These are phyloP conservation scores for Lepidostoma basale DNA, from an alignment of 1,140 invertebrate genomes.

Conservation along the genomic window DNA sequence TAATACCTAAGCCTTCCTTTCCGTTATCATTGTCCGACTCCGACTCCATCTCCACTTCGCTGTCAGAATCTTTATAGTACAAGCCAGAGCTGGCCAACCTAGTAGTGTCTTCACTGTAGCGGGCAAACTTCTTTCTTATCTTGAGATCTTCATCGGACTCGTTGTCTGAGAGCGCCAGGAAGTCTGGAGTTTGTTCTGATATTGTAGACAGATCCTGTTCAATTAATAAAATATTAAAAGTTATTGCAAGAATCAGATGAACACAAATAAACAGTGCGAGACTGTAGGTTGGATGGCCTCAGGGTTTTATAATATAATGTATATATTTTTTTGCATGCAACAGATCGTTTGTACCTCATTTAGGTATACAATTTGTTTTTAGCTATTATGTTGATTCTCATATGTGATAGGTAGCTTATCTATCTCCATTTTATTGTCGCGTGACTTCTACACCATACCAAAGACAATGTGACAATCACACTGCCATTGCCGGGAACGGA, in stretches of 20 bases:
- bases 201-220: slow-evolving; percentile 64
- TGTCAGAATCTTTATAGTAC: slow-evolving; percentile 76
- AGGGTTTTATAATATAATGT: too few species aligned
- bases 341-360: too few species aligned
- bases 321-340: too few species aligned
- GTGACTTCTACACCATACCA: too few species aligned
- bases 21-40: slow-evolving; percentile 62
- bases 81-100: slow-evolving; percentile 75
- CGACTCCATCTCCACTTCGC: slow-evolving; percentile 68
- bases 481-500: too few species aligned
- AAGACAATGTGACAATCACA: too few species aligned
- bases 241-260: too few species aligned
- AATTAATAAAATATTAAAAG: slow-evolving; percentile 21
- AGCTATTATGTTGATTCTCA: too few species aligned
- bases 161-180: slow-evolving; percentile 68
- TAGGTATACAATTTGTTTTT: too few species aligned
- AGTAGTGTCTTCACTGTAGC: slow-evolving; percentile 72
- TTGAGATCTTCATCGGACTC: slow-evolving; percentile 68
- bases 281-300: too few species aligned
- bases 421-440: too few species aligned
- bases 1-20: slow-evolving; percentile 67
- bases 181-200: slow-evolving; percentile 72
- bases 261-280: neutral
- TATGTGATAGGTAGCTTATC: too few species aligned
- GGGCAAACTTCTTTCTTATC: slow-evolving; percentile 62